Evolutionary conservation across 2,797 vertebrate genomes (phyloP).

Genomic region (Pseudopleuronectes americanus): DNA sequence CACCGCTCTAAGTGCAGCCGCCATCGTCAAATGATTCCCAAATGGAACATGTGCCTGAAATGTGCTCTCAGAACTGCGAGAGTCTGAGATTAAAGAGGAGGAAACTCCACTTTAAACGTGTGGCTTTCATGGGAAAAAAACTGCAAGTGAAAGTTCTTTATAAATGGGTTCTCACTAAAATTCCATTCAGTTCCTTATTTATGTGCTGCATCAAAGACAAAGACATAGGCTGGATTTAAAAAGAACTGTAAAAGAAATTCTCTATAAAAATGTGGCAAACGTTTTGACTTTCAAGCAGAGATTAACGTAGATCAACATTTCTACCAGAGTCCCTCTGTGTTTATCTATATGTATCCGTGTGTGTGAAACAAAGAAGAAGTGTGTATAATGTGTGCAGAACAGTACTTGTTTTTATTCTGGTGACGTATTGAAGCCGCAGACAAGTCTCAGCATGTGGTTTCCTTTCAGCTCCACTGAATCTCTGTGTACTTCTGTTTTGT

Average conservation of each 20-base stretch:
- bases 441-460: slow-evolving; percentile 67
- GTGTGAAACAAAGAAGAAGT: neutral
- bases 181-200: slow-evolving; percentile 3
- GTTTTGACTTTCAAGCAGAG: slow-evolving; percentile 15
- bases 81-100: slow-evolving; percentile 51
- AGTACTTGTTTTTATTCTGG: slow-evolving; percentile 57
- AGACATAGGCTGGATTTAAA: neutral
- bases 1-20: slow-evolving; percentile 1
- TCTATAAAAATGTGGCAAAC: slow-evolving; percentile 33
- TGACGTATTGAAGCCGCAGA: slow-evolving; percentile 20
- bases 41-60: slow-evolving; percentile 57
- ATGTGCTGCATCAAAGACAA: slow-evolving; percentile 23
- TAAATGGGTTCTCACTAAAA: slow-evolving; percentile 39
- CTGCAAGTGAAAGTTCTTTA: slow-evolving; percentile 47
- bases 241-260: slow-evolving; percentile 10
- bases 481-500: slow-evolving; percentile 42
- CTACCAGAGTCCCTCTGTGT: neutral
- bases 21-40: slow-evolving; percentile 26
- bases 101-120: slow-evolving; percentile 39
- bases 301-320: neutral
- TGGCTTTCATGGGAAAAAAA: slow-evolving; percentile 28
- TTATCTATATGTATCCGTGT: slow-evolving; percentile 4
- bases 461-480: slow-evolving; percentile 29
- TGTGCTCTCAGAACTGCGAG: slow-evolving; percentile 26
- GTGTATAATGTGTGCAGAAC: neutral